These are phyloP conservation scores for Linyphia triangularis DNA, from an alignment of 2,888 invertebrate species.

Conservation along the genomic window DNA sequence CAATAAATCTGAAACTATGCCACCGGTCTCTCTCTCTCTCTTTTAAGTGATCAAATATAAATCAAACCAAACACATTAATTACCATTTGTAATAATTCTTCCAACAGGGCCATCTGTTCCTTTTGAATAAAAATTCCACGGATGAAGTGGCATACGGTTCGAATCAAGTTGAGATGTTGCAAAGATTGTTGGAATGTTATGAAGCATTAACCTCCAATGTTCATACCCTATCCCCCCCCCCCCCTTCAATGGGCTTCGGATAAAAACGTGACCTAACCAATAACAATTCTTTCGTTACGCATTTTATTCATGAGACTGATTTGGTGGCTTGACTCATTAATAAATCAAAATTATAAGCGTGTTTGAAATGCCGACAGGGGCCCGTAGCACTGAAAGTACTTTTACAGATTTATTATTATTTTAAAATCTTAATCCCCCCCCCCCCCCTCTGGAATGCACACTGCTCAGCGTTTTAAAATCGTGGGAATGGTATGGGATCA, in stretches of 20 bases:
- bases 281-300: slow-evolving; percentile 14
- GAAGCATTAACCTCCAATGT: slow-evolving; percentile 27
- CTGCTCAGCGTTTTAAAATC: slow-evolving; percentile 44
- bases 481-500: slow-evolving; percentile 23
- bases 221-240: not conserved
- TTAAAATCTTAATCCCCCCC: slow-evolving; percentile 11
- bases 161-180: not conserved
- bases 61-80: not conserved
- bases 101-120: slow-evolving; percentile 7
- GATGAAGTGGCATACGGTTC: not conserved
- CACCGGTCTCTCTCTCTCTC: too few species aligned
- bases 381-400: too few species aligned
- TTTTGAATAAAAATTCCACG: not conserved
- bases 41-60: not conserved
- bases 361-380: slow-evolving; percentile 30
- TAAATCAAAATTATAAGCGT: slow-evolving; percentile 38
- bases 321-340: slow-evolving; percentile 19
- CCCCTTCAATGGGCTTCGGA: not conserved
- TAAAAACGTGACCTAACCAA: slow-evolving; percentile 19
- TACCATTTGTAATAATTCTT: not conserved
- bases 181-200: slow-evolving; percentile 10
- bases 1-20: not conserved
- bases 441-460: slow-evolving; percentile 16
- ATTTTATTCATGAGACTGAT: slow-evolving; percentile 32
- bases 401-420: slow-evolving; percentile 28